Base-by-base conservation (phyloP, 2,797 vertebrate genomes). In the Tachyglossus aculeatus region DNA sequence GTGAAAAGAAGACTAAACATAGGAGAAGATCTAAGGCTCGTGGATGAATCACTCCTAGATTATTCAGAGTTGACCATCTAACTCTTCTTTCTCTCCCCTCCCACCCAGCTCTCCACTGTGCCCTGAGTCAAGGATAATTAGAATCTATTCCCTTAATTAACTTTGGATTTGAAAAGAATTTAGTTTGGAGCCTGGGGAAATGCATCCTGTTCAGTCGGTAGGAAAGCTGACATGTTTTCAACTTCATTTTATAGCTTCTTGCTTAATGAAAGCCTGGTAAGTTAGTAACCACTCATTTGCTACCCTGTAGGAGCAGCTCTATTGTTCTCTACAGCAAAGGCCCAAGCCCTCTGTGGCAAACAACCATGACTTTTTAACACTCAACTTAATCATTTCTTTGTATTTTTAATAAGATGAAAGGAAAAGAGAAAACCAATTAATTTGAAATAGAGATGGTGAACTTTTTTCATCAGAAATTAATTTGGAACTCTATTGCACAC, bases 341-440 rank as follows among this genome's bases (percentile, higher is more conserved):
- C 33, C 24, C 19, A 0, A 38, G 31, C 16, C 37, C 22, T 31
- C 19, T 41, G 22, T 16, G n/a, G 6, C 12, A 34, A 12, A 7
- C 3, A 6, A 48, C 11, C 4, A 10, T 32, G 71, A 43, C n/a
- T 11, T 22, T 18, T 39, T 39, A 40, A 44, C 69, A 43, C 22
- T 71, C 54, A 77, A 24, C 24, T 58, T 45, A 74, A 67, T 72
- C 19, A 59, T 19, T 73, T 56, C 24, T 31, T 0, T 3, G 48
- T 38, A 62, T 70, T 69, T n/a, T 22, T 24, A 52, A 66, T 50
- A 75, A 67, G 54, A 39, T 69, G 36, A 80, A 78, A 71, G 31
- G 25, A 24, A 25, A 60, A 77, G 58, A 19, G 21, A 54, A 61
- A 67, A 43, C 14, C 47, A 53, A 71, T 76, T 74, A 73, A 60